These are phyloP conservation scores for Hermodice carunculata DNA, from an alignment of 2,888 invertebrate genomes.

Conservation along the genomic window DNA sequence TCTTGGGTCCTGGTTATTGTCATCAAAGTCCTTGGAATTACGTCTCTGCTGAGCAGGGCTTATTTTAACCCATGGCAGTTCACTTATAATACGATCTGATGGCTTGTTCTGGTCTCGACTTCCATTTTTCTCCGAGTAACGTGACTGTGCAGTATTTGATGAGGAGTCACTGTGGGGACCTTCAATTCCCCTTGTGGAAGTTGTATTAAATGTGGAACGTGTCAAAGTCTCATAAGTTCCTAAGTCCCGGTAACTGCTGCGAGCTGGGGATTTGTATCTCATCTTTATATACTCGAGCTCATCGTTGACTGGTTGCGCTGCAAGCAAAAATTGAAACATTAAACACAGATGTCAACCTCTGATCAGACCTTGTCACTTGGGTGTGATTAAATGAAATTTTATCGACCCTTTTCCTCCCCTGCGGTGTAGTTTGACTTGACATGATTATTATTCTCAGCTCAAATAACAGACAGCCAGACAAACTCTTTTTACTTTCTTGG, in stretches of 20 bases:
- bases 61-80: background rate
- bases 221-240: conserved; percentile 21
- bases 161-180: conserved; percentile 17
- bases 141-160: background rate
- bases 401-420: too few relatives aligned
- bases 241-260: conserved; percentile 40
- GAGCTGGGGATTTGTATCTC: conserved; percentile 52
- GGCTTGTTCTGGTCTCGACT: background rate
- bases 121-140: background rate
- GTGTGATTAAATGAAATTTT: too few relatives aligned
- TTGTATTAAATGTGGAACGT: conserved; percentile 17
- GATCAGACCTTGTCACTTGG: too few relatives aligned
- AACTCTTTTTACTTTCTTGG: too few relatives aligned
- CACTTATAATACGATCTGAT: background rate
- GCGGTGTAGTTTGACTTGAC: too few relatives aligned
- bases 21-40: background rate
- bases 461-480: too few relatives aligned
- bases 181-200: conserved; percentile 12
- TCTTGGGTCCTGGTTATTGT: background rate
- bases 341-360: too few relatives aligned
- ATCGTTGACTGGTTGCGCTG: conserved; percentile 66
- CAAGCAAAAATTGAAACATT: too few relatives aligned
- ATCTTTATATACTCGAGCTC: conserved; percentile 68
- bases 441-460: too few relatives aligned
- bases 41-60: background rate